These are phyloP conservation scores for Pyrrhia umbra DNA, from an alignment of 2,888 invertebrate species.

Conservation along the genomic window DNA sequence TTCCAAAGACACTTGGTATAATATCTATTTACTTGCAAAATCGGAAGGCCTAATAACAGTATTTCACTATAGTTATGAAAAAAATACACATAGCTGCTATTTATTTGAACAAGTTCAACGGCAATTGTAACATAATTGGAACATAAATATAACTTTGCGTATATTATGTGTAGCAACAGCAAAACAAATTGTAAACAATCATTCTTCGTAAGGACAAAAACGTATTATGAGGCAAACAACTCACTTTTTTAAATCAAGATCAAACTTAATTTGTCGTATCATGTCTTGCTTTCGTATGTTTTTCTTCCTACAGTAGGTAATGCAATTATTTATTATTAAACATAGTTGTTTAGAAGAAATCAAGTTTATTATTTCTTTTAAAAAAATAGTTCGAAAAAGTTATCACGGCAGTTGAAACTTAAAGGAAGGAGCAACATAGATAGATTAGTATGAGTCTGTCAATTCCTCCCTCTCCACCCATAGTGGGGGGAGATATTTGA, in stretches of 20 bases:
- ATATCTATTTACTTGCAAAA: slow-evolving; percentile 23
- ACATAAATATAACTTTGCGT: slow-evolving; percentile 43
- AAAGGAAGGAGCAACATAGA: too few relatives aligned
- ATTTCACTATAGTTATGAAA: slow-evolving; percentile 11
- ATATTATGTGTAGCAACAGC: slow-evolving; percentile 31
- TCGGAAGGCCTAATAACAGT: slow-evolving; percentile 2
- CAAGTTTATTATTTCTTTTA: too few relatives aligned
- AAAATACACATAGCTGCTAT: slow-evolving; percentile 10
- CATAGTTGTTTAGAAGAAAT: too few relatives aligned
- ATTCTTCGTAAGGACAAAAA: slow-evolving; percentile 26
- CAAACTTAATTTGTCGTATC: not conserved
- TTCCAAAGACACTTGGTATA: not conserved
- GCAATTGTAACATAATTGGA: slow-evolving; percentile 46
- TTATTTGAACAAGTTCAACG: slow-evolving; percentile 47
- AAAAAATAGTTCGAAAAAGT: too few relatives aligned
- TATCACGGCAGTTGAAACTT: too few relatives aligned
- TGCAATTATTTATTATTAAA: not conserved
- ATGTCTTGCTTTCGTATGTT: not conserved
- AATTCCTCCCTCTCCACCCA: too few relatives aligned
- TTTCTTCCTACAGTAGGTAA: not conserved
- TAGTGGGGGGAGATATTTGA: too few relatives aligned
- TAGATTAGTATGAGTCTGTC: too few relatives aligned
- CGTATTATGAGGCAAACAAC: slow-evolving; percentile 27
- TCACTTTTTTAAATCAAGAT: slow-evolving; percentile 13
- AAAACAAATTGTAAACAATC: slow-evolving; percentile 37